Conservation (phyloP, 2,113 vertebrate species). For the Rattus rattus region DNA sequence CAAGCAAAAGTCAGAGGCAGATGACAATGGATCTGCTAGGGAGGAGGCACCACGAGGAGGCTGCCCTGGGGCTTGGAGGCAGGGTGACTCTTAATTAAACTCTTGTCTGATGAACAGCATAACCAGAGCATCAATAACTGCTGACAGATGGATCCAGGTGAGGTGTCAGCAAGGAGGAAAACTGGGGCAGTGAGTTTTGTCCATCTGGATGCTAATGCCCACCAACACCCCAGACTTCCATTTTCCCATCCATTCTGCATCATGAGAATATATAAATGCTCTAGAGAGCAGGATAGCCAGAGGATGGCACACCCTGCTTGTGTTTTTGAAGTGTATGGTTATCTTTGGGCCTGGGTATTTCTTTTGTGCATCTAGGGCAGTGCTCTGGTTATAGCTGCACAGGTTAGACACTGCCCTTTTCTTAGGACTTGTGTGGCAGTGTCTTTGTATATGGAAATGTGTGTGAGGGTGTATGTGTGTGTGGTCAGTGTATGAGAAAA, state of each 20-base stretch:
- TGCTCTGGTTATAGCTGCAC: rapidly evolving
- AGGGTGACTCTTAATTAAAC: constrained; percentile 66
- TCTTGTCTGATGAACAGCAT: constrained; percentile 21
- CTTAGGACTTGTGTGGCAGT: background rate
- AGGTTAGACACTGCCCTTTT: rapidly evolving
- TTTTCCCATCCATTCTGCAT: background rate
- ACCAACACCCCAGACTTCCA: background rate
- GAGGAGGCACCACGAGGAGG: background rate
- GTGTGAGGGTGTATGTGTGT: background rate
- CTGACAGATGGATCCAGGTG: constrained; percentile 13
- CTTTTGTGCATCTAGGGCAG: background rate
- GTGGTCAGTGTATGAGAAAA: no score
- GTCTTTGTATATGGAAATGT: background rate
- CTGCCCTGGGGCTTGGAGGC: background rate
- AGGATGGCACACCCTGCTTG: background rate
- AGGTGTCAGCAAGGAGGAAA: background rate
- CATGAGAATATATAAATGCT: background rate
- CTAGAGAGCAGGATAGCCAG: background rate
- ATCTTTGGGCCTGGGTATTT: background rate
- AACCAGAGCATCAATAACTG: constrained; percentile 44
- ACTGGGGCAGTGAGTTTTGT: background rate
- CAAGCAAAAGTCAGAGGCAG: background rate
- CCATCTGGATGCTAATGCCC: background rate
- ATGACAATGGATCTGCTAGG: constrained; percentile 9
- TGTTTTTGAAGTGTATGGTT: background rate